These are phyloP conservation scores for Gymnopithys bicolor DNA, from an alignment of 2,797 vertebrate genomes.

Conservation along the genomic window DNA sequence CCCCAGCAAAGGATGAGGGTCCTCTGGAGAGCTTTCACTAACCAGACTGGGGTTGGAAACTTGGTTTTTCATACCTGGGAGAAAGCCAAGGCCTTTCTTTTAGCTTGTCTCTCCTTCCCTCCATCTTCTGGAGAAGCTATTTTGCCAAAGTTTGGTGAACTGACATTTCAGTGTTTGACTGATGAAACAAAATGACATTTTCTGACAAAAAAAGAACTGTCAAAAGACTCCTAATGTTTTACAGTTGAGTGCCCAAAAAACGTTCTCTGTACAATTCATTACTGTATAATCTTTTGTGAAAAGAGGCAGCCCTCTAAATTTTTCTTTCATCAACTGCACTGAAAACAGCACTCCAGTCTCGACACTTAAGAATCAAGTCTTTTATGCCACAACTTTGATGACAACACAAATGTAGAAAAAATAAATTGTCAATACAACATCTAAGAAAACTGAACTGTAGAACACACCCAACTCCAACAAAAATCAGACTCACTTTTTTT, in stretches of 20 bases:
- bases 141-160: conserved; percentile 50
- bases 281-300: not conserved
- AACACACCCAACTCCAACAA: not conserved
- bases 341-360: not conserved
- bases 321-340: not conserved
- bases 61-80: conserved; percentile 35
- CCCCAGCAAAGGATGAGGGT: not conserved
- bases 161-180: conserved; percentile 32
- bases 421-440: not conserved
- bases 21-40: not conserved
- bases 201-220: conserved; percentile 11
- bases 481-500: not conserved
- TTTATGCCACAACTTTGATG: not conserved
- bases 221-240: not conserved
- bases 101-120: conserved; percentile 8
- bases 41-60: not conserved
- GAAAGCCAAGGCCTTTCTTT: conserved; percentile 37
- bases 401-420: not conserved
- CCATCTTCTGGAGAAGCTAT: conserved; percentile 31
- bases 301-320: not conserved
- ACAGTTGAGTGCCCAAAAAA: not conserved
- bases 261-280: not conserved
- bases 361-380: not conserved
- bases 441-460: not conserved
- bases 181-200: conserved; percentile 24